These are phyloP conservation scores for Trissolcus basalis DNA, from an alignment of 1,140 invertebrate species.

Conservation along the genomic window DNA sequence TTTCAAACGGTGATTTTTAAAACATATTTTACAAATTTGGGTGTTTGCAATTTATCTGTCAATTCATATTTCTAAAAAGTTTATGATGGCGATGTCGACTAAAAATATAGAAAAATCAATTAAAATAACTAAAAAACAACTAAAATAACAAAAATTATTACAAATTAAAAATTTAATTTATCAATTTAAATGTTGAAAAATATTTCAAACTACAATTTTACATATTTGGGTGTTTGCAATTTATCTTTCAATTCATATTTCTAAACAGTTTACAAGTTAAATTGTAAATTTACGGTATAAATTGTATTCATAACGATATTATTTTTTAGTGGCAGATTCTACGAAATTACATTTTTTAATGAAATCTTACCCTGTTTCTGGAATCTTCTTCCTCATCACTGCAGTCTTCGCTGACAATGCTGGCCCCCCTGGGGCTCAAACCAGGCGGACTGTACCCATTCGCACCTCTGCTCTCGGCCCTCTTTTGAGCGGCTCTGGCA, in stretches of 20 bases:
- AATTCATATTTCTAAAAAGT: no score
- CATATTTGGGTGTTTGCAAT: slow-evolving; percentile 4
- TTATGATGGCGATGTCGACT: no score
- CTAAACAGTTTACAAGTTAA: not conserved
- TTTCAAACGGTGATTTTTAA: no score
- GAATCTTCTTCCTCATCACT: slow-evolving; percentile 74
- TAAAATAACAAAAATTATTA: not conserved
- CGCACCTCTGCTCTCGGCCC: slow-evolving; percentile 84
- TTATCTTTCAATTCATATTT: slow-evolving; percentile 7
- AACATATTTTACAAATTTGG: no score
- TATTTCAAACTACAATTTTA: not conserved
- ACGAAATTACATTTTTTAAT: no score
- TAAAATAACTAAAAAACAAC: no score
- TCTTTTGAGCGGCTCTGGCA: slow-evolving; percentile 94
- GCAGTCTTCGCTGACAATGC: slow-evolving; percentile 74
- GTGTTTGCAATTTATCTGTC: no score
- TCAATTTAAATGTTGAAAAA: no score
- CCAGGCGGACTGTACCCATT: slow-evolving; percentile 74
- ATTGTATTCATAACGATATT: no score
- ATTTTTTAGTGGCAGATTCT: no score
- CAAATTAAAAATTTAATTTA: no score
- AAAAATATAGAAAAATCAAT: no score
- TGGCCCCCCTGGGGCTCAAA: slow-evolving; percentile 72
- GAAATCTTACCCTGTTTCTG: slow-evolving; percentile 71
- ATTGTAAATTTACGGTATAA: not conserved